phyloP scores from a whole-genome alignment of 2,797 vertebrate species.

The Phoeniculus purpureus region DNA sequence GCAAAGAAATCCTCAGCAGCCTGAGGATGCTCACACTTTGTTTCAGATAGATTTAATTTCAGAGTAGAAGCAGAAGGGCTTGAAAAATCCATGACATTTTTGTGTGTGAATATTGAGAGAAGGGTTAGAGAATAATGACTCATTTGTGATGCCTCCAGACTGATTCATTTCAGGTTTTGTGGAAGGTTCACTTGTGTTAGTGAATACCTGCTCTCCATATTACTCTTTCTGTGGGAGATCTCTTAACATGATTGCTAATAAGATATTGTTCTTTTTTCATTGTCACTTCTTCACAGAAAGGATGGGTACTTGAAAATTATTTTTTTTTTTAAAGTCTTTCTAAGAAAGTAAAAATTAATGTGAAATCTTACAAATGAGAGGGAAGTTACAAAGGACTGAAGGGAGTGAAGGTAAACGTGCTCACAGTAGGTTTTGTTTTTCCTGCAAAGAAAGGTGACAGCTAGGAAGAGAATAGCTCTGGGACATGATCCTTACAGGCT shows the following conservation, averaged over 20 bases:
- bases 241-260: constrained; percentile 19
- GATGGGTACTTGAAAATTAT: background rate
- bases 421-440: constrained; percentile 7
- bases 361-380: background rate
- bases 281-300: constrained; percentile 11
- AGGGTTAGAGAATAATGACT: constrained; percentile 19
- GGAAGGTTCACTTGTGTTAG: constrained; percentile 12
- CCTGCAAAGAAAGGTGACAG: constrained; percentile 43
- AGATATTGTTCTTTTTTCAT: constrained; percentile 38
- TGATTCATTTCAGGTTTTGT: background rate
- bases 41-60: background rate
- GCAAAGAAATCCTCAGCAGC: background rate
- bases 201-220: background rate
- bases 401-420: background rate
- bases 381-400: constrained; percentile 12
- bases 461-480: constrained; percentile 38
- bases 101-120: background rate
- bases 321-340: background rate
- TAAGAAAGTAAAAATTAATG: constrained; percentile 6
- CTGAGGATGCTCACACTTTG: background rate
- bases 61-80: background rate
- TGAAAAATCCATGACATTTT: background rate
- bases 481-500: constrained; percentile 47
- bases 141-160: constrained; percentile 7
- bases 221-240: background rate